Percentiles rank a stretch among this genome's conserved stretches.
Conservation (phyloP, 2,113 vertebrate genomes). For the Chionomys nivalis region DNA sequence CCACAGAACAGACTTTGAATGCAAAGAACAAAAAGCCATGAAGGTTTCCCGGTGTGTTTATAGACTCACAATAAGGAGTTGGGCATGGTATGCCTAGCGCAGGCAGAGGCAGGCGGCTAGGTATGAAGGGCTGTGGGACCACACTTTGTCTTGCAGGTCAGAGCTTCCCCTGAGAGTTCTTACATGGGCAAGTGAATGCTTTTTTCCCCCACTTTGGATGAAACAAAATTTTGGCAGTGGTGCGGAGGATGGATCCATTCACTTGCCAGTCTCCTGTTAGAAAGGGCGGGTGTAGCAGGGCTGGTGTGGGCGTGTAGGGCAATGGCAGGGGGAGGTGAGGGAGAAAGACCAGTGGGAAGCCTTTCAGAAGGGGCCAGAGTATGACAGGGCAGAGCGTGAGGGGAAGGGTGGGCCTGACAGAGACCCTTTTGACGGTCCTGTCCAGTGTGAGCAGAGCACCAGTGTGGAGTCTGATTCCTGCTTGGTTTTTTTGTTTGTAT, state of each 20-base stretch:
- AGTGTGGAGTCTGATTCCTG: neutral
- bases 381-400: neutral
- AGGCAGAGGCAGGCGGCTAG: no score
- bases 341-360: neutral
- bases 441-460: neutral
- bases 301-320: neutral
- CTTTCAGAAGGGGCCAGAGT: neutral
- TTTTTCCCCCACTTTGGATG: neutral
- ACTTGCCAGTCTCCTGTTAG: neutral
- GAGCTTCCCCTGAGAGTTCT: neutral
- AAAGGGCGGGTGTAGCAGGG: neutral
- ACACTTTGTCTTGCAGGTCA: neutral
- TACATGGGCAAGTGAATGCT: neutral
- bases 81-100: rapidly evolving
- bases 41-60: neutral
- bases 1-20: neutral
- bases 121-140: neutral
- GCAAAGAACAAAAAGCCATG: neutral
- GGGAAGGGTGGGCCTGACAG: neutral
- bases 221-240: neutral
- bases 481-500: neutral
- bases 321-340: neutral
- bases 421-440: neutral
- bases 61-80: neutral
- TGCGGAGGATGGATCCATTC: neutral